Conservation (phyloP, 2,888 invertebrate genomes). For the Galeruca laticollis region DNA sequence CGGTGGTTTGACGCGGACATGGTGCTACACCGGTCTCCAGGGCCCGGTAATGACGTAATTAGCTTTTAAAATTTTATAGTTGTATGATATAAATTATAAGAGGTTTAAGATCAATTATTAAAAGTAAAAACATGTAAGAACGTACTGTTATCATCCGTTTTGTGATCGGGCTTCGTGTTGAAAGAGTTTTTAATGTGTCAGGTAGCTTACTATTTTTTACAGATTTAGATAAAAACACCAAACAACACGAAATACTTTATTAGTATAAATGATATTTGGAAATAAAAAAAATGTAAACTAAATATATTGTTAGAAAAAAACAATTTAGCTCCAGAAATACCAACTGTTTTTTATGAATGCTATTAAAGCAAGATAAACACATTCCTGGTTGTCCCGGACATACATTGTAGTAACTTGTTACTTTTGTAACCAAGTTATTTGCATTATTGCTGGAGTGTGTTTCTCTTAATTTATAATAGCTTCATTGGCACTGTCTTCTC, state of each 20-base stretch:
- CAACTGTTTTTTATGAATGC: not conserved
- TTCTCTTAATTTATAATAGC: slow-evolving; percentile 5
- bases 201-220: slow-evolving; percentile 8
- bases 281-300: not conserved
- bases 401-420: slow-evolving; percentile 17
- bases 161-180: slow-evolving; percentile 18
- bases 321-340: not conserved
- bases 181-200: slow-evolving; percentile 12
- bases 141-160: slow-evolving; percentile 14
- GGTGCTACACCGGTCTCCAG: no score
- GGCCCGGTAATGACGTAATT: slow-evolving; percentile 16
- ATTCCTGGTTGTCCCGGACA: slow-evolving; percentile 7
- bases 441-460: slow-evolving; percentile 5
- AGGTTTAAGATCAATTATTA: slow-evolving; percentile 17
- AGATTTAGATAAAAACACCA: slow-evolving; percentile 6
- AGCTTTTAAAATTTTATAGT: not conserved
- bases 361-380: slow-evolving; percentile 10
- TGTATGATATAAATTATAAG: slow-evolving; percentile 9
- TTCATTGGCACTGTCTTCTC: not conserved
- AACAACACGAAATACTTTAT: slow-evolving; percentile 10
- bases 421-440: slow-evolving; percentile 21
- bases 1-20: no score
- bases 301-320: no score
- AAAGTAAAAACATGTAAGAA: slow-evolving; percentile 18
- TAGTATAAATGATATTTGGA: slow-evolving; percentile 18